Evolutionary conservation across 2,888 invertebrate species (phyloP), one percentile per base, ranked within the genome.

Genomic region (Drosophila incognita): DNA sequence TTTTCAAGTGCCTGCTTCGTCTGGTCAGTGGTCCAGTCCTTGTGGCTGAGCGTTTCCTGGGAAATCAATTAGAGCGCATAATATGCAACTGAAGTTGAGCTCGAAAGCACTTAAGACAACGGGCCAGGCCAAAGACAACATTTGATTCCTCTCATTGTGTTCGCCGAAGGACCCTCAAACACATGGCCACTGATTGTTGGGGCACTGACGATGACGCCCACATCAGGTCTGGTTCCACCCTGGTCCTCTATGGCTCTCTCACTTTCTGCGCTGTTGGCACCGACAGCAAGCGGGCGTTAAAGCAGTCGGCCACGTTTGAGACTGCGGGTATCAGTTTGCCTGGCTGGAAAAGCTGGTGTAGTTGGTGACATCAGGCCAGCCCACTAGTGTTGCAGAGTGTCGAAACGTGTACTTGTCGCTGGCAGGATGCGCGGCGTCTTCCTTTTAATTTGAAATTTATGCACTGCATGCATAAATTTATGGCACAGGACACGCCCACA

Each of bases 401-500:
- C 90, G 87, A 87, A 90, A 87, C 89, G 82, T 82, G 90, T 88
- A 83, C 82, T 90, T 90, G 90, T 90, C 87, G 79, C 75, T 78
- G 80, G 75, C 89, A 90, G 83, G 61, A 78, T 69, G 72, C 60
- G 65, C 74, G 58, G 73, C 77, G 75, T 78, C 87, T 84, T 77
- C 80, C 89, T 87, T 85, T 89, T 89, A 85, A 85, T 85, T 84
- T 84, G 89, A 84, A 89, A 87, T 89, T 84, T 84, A 85, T 85
- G 85, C 85, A 85, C 89, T 85, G 82, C 82, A 89, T 89, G 89
- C 89, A 85, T 85, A 89, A 85, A 85, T 88, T 87, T 89, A 89
- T 89, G 90, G 71, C 83, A 80, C 74, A 61, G 69, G 81, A 80
- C 75, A 85, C 90, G 86, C 88, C 88, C 61, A 59, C 4, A 35